phyloP scores from a whole-genome alignment of 2,113 vertebrate genomes.

The Trematomus loennbergii region DNA sequence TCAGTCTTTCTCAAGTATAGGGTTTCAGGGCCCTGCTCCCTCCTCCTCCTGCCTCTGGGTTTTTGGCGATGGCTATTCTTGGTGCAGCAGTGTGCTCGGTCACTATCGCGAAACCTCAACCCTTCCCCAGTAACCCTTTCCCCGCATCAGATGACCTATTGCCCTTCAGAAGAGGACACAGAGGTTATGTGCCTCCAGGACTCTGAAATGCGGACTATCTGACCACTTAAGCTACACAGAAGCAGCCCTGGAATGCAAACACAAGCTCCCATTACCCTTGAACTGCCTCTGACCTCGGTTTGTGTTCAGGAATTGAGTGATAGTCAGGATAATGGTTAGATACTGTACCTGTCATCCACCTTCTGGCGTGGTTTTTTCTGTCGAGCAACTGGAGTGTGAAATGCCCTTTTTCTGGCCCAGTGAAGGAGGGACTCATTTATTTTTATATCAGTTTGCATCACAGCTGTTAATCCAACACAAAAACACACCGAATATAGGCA shows the following conservation, averaged over 20 bases:
- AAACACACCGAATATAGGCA: neutral
- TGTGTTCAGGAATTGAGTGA: conserved; percentile 14
- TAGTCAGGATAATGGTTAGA: conserved; percentile 38
- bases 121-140: conserved; percentile 4
- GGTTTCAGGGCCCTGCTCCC: conserved; percentile 37
- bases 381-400: conserved; percentile 12
- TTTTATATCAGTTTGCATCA: conserved; percentile 14
- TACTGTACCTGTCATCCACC: conserved; percentile 45
- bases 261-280: conserved; percentile 62
- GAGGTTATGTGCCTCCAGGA: conserved; percentile 46
- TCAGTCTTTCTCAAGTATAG: conserved; percentile 37
- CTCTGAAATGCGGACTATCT: conserved; percentile 42
- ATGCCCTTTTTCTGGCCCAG: conserved; percentile 15
- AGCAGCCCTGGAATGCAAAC: conserved; percentile 72
- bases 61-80: conserved; percentile 70
- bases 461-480: conserved; percentile 18
- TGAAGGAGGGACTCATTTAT: neutral
- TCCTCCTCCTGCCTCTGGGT: conserved; percentile 16
- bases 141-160: conserved; percentile 45
- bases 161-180: conserved; percentile 32
- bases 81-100: conserved; percentile 22
- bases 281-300: conserved; percentile 63
- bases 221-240: conserved; percentile 49
- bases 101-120: neutral
- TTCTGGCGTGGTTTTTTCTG: conserved; percentile 25